Percentiles rank a stretch among this genome's conserved stretches.
Evolutionary conservation across 2,797 vertebrate genomes (phyloP).

Genomic region (Malacoraja senta): DNA sequence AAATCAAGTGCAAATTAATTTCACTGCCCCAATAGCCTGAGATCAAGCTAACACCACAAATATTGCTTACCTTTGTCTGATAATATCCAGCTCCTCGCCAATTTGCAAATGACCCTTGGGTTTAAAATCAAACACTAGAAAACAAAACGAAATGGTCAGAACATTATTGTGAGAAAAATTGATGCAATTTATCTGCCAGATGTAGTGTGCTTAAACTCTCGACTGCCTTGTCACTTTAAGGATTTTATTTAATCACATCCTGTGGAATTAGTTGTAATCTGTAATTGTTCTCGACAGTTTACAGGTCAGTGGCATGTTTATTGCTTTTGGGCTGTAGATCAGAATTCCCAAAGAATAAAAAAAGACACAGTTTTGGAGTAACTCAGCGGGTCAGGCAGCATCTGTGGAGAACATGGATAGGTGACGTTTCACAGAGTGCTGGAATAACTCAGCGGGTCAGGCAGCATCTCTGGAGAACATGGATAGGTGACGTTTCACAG

Average conservation of each 20-base stretch:
- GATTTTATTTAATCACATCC: not conserved
- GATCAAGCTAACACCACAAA: too few species aligned
- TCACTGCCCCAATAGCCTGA: not conserved
- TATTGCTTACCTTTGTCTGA: slow-evolving; percentile 72
- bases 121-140: slow-evolving; percentile 71
- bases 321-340: not conserved
- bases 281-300: not conserved
- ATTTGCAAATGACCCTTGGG: slow-evolving; percentile 73
- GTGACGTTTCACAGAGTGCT: too few species aligned
- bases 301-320: not conserved
- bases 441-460: too few species aligned
- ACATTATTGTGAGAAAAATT: not conserved
- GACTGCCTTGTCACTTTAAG: not conserved
- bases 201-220: not conserved
- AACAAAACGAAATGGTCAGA: slow-evolving; percentile 18
- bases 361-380: too few species aligned
- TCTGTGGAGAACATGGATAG: not conserved
- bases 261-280: not conserved
- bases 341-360: not conserved
- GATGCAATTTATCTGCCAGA: not conserved
- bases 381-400: too few species aligned
- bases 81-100: slow-evolving; percentile 72
- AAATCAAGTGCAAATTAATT: not conserved
- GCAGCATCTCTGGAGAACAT: too few species aligned
- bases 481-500: too few species aligned